These are phyloP conservation scores for Sphenodon punctatus DNA, from an alignment of 2,797 vertebrate genomes.

Conservation along the genomic window DNA sequence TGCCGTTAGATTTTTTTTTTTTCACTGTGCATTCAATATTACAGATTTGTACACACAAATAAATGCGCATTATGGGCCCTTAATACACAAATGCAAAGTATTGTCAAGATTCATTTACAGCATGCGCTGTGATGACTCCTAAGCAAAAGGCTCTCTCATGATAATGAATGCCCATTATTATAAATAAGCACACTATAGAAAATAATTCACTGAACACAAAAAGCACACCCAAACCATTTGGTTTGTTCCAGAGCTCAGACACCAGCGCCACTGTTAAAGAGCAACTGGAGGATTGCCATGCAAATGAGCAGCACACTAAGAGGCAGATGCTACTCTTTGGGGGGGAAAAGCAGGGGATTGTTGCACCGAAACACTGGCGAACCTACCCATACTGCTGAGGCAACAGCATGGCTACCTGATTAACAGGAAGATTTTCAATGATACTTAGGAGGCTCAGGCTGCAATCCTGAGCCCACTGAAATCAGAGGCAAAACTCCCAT, in stretches of 20 bases:
- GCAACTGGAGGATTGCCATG: slow-evolving; percentile 76
- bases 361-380: slow-evolving; percentile 52
- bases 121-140: slow-evolving; percentile 66
- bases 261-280: slow-evolving; percentile 76
- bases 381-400: slow-evolving; percentile 14
- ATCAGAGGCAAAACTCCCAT: no score
- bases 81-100: slow-evolving; percentile 73
- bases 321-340: slow-evolving; percentile 76
- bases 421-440: no score
- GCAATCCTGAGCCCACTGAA: no score
- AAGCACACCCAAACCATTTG: slow-evolving; percentile 73
- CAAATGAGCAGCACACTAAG: slow-evolving; percentile 76
- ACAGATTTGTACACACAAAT: slow-evolving; percentile 74
- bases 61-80: slow-evolving; percentile 74
- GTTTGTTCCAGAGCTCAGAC: slow-evolving; percentile 78
- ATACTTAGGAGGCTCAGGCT: no score
- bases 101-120: slow-evolving; percentile 76
- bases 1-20: slow-evolving; percentile 55
- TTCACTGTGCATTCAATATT: slow-evolving; percentile 60
- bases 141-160: slow-evolving; percentile 74
- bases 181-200: slow-evolving; percentile 77
- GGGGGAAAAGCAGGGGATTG: slow-evolving; percentile 42
- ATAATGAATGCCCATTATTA: slow-evolving; percentile 81
- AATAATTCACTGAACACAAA: slow-evolving; percentile 78
- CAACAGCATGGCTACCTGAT: not conserved